A percentile compares a stretch with the other conserved stretches of the same genome.
phyloP scores from a whole-genome alignment of 2,888 invertebrate species.

The Trisateles emortualis region DNA sequence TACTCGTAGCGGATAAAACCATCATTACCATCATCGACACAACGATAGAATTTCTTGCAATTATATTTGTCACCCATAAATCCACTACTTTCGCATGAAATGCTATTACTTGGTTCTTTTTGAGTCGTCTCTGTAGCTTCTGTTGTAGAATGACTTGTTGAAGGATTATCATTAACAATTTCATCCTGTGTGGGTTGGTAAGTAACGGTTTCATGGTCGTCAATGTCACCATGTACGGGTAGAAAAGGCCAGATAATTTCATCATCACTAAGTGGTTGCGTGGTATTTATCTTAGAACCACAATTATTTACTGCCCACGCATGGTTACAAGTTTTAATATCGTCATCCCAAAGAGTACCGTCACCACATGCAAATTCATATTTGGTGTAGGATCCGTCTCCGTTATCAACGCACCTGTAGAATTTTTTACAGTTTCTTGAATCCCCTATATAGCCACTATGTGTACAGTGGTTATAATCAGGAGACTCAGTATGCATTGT shows the following conservation, averaged over 20 bases:
- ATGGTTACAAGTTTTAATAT: constrained; percentile 86
- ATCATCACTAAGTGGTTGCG: background rate
- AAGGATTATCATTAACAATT: constrained; percentile 33
- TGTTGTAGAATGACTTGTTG: constrained; percentile 29
- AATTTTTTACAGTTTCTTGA: constrained; percentile 88
- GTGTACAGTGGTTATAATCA: constrained; percentile 37
- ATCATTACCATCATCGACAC: constrained; percentile 81
- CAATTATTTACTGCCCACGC: constrained; percentile 72
- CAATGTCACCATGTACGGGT: background rate
- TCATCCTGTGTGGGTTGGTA: constrained; percentile 31
- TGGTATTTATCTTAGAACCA: constrained; percentile 24
- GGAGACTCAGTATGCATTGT: constrained; percentile 14
- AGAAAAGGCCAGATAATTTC: background rate
- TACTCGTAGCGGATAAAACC: constrained; percentile 82
- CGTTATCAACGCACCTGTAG: constrained; percentile 88
- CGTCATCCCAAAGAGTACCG: constrained; percentile 88
- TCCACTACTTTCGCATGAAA: constrained; percentile 76
- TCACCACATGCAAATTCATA: constrained; percentile 87
- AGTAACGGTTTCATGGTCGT: constrained; percentile 33
- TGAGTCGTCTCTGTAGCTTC: too few species aligned
- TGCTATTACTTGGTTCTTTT: constrained; percentile 26
- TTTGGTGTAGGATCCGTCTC: constrained; percentile 75
- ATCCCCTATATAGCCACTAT: constrained; percentile 88
- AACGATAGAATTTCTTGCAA: constrained; percentile 89
- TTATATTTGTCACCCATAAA: constrained; percentile 85